phyloP scores from a whole-genome alignment of 2,797 vertebrate species.

The Tympanoctomys barrerae region DNA sequence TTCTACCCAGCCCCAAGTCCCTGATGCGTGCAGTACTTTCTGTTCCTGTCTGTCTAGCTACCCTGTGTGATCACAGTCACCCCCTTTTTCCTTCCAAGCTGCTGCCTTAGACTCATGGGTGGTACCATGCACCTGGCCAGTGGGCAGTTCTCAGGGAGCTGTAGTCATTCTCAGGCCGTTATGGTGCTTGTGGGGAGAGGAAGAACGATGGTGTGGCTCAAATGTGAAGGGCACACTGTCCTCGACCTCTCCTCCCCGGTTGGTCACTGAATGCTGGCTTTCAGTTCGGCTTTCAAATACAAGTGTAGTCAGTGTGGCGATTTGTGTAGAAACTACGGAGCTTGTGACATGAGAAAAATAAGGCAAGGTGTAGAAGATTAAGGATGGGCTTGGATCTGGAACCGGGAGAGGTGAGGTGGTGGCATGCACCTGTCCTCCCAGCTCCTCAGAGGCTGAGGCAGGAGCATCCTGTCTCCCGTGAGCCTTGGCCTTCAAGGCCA shows the following conservation, averaged over 20 bases:
- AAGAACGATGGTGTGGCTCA: constrained; percentile 3
- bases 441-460: neutral
- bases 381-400: neutral
- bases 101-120: neutral
- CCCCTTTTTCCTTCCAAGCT: neutral
- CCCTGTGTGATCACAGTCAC: neutral
- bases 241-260: neutral
- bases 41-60: neutral
- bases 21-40: neutral
- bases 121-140: rapidly evolving
- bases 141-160: rapidly evolving
- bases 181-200: neutral
- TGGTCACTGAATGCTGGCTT: neutral
- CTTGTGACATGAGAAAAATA: neutral
- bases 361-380: neutral
- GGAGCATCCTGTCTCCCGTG: neutral
- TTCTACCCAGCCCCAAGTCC: neutral
- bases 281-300: neutral
- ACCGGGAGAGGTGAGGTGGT: neutral
- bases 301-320: constrained; percentile 31
- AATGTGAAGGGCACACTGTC: neutral
- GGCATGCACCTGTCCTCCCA: neutral
- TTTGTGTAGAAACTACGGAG: constrained; percentile 25
- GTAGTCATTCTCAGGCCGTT: neutral
- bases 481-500: neutral